Conservation (phyloP, 2,888 invertebrate species). For the Dendrolimus pini region DNA sequence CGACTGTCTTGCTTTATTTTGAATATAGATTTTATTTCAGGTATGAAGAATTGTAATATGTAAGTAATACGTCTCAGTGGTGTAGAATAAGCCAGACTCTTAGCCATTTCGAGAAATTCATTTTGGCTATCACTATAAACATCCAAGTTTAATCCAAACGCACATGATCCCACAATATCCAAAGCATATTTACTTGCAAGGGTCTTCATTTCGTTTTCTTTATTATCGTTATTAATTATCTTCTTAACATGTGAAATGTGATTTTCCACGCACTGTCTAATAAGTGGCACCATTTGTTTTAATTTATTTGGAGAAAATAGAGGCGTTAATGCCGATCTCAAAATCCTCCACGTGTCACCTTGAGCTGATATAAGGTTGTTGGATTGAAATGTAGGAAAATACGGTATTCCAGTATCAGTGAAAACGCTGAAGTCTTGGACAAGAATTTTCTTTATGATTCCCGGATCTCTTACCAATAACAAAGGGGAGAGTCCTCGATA, state of each 20-base stretch:
- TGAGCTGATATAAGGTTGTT: slow-evolving; percentile 29
- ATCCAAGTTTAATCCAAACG: slow-evolving; percentile 30
- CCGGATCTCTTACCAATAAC: slow-evolving; percentile 28
- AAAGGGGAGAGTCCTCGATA: slow-evolving; percentile 24
- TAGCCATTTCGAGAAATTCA: background rate
- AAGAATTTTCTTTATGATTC: slow-evolving; percentile 26
- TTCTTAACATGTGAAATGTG: slow-evolving; percentile 20
- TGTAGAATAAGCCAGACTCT: background rate
- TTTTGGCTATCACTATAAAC: background rate
- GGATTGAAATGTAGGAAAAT: slow-evolving; percentile 10
- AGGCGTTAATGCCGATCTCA: slow-evolving; percentile 34
- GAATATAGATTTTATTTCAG: background rate
- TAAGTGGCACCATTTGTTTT: slow-evolving; percentile 35
- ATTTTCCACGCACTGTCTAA: slow-evolving; percentile 25
- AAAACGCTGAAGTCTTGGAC: slow-evolving; percentile 29
- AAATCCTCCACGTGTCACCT: slow-evolving; percentile 34
- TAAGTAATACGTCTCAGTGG: background rate
- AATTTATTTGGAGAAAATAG: slow-evolving; percentile 32
- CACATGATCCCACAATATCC: slow-evolving; percentile 33
- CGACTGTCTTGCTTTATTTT: background rate
- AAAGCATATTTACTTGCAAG: slow-evolving; percentile 32
- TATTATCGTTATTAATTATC: slow-evolving; percentile 12
- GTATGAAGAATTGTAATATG: background rate
- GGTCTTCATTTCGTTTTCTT: slow-evolving; percentile 26
- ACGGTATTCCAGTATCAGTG: slow-evolving; percentile 25